Percentiles rank a stretch among this genome's conserved stretches.
Conservation (phyloP, 2,113 vertebrate species). For the Naja naja region DNA sequence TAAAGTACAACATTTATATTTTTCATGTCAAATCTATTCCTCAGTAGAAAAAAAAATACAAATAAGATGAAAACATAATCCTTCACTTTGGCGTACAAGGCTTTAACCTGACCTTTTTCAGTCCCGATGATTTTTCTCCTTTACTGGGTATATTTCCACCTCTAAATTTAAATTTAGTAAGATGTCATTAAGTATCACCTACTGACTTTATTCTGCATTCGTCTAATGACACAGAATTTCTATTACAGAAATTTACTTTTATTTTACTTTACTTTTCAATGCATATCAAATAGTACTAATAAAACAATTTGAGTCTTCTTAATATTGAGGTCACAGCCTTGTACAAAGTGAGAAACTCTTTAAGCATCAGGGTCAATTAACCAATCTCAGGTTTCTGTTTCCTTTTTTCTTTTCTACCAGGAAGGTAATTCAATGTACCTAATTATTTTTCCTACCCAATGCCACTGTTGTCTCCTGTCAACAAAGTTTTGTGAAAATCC, state of each 20-base stretch:
- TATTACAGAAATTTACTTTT: not conserved
- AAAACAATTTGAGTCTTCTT: not conserved
- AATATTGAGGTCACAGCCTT: not conserved
- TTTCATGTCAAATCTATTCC: not conserved
- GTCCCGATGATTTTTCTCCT: not conserved
- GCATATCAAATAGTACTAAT: not conserved
- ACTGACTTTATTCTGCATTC: not conserved
- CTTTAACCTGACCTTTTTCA: not conserved
- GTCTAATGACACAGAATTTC: not conserved
- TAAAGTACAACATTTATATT: not conserved
- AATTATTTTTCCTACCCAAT: not conserved
- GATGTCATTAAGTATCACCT: not conserved
- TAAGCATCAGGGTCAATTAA: not conserved
- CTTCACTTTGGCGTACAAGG: not conserved
- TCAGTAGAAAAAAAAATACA: not conserved
- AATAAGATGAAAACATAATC: not conserved
- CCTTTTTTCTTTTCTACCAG: not conserved
- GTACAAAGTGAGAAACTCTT: not conserved
- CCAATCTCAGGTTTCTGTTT: not conserved
- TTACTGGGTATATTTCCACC: not conserved
- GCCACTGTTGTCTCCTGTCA: not conserved
- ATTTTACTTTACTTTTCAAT: not conserved
- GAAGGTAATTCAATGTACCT: not conserved
- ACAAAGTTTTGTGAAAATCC: not conserved
- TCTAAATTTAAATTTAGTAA: not conserved